Percentiles rank a stretch among this genome's conserved stretches.
These are phyloP conservation scores for Aphelocoma coerulescens DNA, from an alignment of 2,113 vertebrate genomes.

Conservation along the genomic window DNA sequence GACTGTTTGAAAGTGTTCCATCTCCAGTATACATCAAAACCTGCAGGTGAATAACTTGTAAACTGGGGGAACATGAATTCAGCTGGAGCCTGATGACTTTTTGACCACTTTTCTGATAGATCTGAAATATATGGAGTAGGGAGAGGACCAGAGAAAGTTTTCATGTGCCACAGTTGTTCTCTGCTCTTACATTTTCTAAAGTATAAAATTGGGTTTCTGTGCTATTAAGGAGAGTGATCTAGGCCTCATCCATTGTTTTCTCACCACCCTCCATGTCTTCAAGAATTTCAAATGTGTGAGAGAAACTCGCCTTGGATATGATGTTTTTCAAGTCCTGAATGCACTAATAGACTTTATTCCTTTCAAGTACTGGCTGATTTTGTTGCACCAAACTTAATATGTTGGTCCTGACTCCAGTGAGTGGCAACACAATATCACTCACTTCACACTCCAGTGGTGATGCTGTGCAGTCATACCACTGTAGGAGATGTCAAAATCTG, in stretches of 20 bases:
- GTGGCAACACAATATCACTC: not conserved
- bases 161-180: not conserved
- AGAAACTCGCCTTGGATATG: not conserved
- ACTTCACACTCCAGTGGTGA: not conserved
- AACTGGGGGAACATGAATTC: not conserved
- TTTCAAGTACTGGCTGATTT: not conserved
- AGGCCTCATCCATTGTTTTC: not conserved
- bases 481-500: not conserved
- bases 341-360: not conserved
- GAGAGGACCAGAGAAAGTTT: not conserved
- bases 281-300: not conserved
- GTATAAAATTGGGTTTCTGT: not conserved
- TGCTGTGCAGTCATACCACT: accelerated
- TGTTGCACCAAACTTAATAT: not conserved
- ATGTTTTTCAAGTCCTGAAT: not conserved
- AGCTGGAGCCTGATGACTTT: not conserved
- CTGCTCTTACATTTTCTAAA: not conserved
- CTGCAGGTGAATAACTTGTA: not conserved
- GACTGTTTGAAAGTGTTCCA: accelerated
- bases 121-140: not conserved
- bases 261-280: accelerated
- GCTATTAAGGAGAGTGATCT: not conserved
- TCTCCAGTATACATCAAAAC: not conserved
- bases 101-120: not conserved
- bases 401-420: not conserved